Percentiles rank a stretch among this genome's conserved stretches.
Evolutionary conservation across 2,797 vertebrate species (phyloP).

Genomic region (Staurois parvus): DNA sequence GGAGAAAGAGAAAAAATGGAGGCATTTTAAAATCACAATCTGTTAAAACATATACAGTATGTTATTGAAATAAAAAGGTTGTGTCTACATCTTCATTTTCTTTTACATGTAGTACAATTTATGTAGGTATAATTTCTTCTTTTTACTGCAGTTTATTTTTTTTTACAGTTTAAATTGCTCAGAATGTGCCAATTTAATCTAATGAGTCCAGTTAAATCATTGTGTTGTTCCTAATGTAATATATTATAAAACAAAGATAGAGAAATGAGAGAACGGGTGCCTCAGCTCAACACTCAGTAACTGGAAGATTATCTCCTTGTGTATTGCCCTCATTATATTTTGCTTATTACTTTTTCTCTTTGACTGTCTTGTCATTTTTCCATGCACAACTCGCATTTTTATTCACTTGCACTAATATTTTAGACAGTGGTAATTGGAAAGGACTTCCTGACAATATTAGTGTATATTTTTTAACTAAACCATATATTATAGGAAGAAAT

Average conservation of each 20-base stretch:
- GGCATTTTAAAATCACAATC: no score
- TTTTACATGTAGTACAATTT: no score
- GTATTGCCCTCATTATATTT: neutral
- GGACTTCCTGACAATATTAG: no score
- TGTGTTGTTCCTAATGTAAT: constrained; percentile 23
- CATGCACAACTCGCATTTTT: neutral
- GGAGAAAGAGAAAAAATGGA: no score
- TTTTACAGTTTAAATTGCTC: neutral
- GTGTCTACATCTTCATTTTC: no score
- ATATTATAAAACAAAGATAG: neutral
- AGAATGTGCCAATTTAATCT: constrained; percentile 1
- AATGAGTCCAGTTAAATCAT: constrained; percentile 30
- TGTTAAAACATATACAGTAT: no score
- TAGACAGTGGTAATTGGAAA: neutral
- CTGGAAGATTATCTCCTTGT: constrained; percentile 21
- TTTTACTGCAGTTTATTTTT: neutral
- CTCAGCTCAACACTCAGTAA: constrained; percentile 7
- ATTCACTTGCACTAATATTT: neutral
- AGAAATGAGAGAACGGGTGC: constrained; percentile 34
- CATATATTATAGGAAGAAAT: no score
- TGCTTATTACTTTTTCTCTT: neutral
- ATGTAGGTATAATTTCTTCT: no score
- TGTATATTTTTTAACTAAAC: no score
- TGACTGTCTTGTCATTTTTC: neutral
- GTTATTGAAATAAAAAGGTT: no score